Conservation (phyloP, 2,888 invertebrate genomes). For the Sericinus montela region DNA sequence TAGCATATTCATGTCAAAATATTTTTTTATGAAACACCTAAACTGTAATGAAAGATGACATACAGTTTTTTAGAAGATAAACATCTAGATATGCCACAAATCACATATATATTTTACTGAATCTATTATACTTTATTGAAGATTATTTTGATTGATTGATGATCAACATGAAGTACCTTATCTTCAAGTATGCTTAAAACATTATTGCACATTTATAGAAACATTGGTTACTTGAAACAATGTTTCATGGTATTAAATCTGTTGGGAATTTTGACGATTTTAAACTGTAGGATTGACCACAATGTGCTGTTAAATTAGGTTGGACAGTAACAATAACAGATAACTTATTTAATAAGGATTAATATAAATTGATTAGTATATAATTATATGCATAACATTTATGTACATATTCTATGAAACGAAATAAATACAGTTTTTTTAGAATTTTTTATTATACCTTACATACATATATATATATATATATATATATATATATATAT, state of each 20-base stretch:
- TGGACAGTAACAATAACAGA: not conserved
- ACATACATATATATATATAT: no score
- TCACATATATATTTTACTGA: not conserved
- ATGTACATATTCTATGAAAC: slow-evolving; percentile 21
- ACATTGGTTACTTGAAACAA: not conserved
- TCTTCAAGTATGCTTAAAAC: not conserved
- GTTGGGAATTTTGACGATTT: no score
- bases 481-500: no score
- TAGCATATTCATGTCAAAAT: no score
- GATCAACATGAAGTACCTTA: not conserved
- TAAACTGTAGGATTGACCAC: not conserved
- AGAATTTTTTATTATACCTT: slow-evolving; percentile 8
- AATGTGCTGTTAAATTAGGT: not conserved
- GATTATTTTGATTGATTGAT: slow-evolving; percentile 2
- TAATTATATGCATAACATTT: slow-evolving; percentile 10
- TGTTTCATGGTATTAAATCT: not conserved
- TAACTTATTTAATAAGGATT: not conserved
- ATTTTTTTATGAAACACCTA: no score
- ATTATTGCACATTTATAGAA: not conserved
- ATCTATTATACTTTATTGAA: not conserved
- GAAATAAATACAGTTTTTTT: slow-evolving; percentile 26
- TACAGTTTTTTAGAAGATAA: no score
- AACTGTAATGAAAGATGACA: no score
- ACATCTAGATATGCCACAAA: no score
- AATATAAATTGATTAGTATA: not conserved